Evolutionary conservation across 2,113 vertebrate species (phyloP).

Genomic region (Psettodes erumei): DNA sequence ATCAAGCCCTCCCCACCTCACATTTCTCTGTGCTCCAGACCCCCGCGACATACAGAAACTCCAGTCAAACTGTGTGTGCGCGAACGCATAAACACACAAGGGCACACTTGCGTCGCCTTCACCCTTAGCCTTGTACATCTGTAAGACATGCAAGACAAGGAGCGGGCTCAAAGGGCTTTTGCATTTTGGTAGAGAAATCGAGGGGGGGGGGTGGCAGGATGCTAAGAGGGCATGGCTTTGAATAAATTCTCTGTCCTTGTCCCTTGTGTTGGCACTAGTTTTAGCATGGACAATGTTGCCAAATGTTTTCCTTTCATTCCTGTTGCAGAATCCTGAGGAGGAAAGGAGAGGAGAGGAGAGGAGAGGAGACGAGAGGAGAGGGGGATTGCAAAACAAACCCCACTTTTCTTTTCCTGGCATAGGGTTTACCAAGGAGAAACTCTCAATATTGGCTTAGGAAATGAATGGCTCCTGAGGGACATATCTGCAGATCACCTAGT

Average conservation of each 20-base stretch:
- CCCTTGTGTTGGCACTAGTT: slow-evolving; percentile 51
- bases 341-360: neutral
- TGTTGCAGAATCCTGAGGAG: slow-evolving; percentile 36
- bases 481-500: slow-evolving; percentile 44
- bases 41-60: slow-evolving; percentile 29
- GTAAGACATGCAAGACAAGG: slow-evolving; percentile 62
- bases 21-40: slow-evolving; percentile 35
- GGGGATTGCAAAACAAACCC: slow-evolving; percentile 21
- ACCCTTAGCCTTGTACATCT: slow-evolving; percentile 52
- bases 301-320: slow-evolving; percentile 67
- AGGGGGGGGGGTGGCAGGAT: slow-evolving; percentile 29
- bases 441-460: slow-evolving; percentile 68
- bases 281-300: slow-evolving; percentile 60
- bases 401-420: slow-evolving; percentile 39
- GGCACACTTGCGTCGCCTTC: slow-evolving; percentile 16
- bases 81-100: slow-evolving; percentile 35
- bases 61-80: slow-evolving; percentile 46
- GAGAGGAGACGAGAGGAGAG: slow-evolving; percentile 11
- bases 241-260: slow-evolving; percentile 66
- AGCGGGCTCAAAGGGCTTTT: slow-evolving; percentile 33
- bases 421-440: slow-evolving; percentile 52
- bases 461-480: slow-evolving; percentile 59
- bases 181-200: slow-evolving; percentile 37
- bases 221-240: slow-evolving; percentile 59
- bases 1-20: slow-evolving; percentile 59